Evolutionary conservation across 2,797 vertebrate species (phyloP).

Genomic region (Catostomus latipinnis): DNA sequence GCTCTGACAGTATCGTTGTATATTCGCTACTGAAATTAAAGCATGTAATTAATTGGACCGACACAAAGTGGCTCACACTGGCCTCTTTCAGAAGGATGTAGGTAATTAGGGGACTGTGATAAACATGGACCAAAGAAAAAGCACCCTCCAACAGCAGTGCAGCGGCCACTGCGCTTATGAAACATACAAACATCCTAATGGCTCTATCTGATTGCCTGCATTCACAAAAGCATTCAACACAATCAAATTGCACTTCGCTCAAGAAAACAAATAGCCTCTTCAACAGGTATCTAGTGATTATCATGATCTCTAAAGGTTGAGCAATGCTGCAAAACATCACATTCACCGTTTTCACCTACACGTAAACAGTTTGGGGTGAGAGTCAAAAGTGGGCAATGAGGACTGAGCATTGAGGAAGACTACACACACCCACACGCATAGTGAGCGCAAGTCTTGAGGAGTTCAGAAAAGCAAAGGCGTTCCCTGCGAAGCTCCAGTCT

Average conservation of each 20-base stretch:
- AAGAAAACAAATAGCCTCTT: constrained; percentile 12
- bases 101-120: constrained; percentile 57
- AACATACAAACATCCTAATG: constrained; percentile 15
- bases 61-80: constrained; percentile 47
- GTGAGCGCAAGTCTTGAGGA: neutral
- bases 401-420: neutral
- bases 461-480: constrained; percentile 35
- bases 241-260: constrained; percentile 21
- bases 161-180: constrained; percentile 24
- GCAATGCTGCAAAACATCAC: neutral
- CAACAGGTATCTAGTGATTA: constrained; percentile 24
- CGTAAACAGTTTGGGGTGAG: constrained; percentile 45
- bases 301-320: constrained; percentile 7
- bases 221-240: constrained; percentile 11
- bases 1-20: too few relatives aligned
- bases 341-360: constrained; percentile 44
- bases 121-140: constrained; percentile 42
- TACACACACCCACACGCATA: neutral
- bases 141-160: constrained; percentile 10
- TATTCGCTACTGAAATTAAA: constrained; percentile 53
- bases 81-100: constrained; percentile 52
- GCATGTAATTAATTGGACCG: constrained; percentile 61
- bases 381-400: constrained; percentile 37
- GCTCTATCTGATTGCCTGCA: neutral
- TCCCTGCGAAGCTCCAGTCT: constrained; percentile 39